Evolutionary conservation across 2,888 invertebrate species (phyloP).

Genomic region (Lepidonotus clava): DNA sequence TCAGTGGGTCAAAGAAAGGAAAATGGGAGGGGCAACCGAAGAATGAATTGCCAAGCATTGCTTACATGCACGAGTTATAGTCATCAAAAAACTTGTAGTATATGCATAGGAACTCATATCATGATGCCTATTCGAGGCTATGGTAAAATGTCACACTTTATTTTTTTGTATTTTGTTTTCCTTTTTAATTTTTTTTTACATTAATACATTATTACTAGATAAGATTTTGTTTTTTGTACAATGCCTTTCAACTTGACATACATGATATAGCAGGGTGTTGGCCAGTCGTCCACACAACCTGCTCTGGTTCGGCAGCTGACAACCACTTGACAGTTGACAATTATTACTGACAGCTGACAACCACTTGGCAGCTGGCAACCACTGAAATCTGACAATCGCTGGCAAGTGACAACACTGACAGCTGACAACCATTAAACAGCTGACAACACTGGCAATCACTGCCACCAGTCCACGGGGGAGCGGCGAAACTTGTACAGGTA

Average conservation of each 20-base stretch:
- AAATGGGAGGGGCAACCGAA: background rate
- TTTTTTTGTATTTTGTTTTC: background rate
- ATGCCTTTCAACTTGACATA: background rate
- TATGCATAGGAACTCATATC: no score
- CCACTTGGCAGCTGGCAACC: background rate
- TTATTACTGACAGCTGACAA: background rate
- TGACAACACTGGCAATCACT: background rate
- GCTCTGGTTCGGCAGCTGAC: background rate
- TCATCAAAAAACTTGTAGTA: no score
- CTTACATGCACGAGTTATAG: background rate
- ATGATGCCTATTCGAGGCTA: background rate
- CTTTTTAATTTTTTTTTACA: no score
- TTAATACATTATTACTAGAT: no score
- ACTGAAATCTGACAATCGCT: background rate
- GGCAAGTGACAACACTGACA: background rate
- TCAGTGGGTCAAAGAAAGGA: background rate
- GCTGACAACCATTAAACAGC: background rate
- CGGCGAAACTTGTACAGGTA: no score
- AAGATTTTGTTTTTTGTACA: background rate
- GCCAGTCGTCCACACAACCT: background rate
- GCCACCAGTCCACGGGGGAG: no score
- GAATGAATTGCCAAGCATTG: background rate
- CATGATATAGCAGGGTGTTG: background rate
- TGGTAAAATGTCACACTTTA: background rate
- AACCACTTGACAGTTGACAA: no score